These are phyloP conservation scores for Diploscapter pachys DNA, from an alignment of 1,140 invertebrate species.

Conservation along the genomic window DNA sequence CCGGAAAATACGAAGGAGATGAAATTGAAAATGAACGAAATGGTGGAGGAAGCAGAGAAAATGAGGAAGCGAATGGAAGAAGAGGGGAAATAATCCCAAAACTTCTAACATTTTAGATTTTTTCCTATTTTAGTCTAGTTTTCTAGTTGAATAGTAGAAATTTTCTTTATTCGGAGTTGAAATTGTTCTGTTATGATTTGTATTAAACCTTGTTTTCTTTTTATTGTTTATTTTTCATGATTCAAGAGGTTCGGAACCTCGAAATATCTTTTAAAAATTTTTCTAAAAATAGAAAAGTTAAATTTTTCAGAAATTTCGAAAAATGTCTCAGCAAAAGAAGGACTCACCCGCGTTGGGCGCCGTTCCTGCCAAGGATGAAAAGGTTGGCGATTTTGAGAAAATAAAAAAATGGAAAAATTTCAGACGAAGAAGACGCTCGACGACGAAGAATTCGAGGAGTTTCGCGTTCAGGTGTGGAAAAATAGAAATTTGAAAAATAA, in stretches of 20 bases:
- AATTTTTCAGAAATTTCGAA: conserved; percentile 25
- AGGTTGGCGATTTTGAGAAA: not conserved
- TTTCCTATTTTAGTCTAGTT: not conserved
- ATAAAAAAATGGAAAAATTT: too few species aligned
- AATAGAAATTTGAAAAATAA: too few species aligned
- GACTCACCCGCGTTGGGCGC: not conserved
- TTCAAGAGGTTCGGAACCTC: not conserved
- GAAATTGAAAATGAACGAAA: conserved; percentile 10
- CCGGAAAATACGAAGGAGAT: not conserved
- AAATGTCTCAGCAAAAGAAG: not conserved
- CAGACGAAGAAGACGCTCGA: conserved; percentile 72
- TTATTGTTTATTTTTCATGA: not conserved
- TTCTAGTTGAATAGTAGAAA: not conserved
- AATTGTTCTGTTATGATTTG: not conserved
- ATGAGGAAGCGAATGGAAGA: not conserved
- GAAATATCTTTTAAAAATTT: too few species aligned
- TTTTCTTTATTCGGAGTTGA: not conserved
- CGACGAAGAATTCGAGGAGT: conserved; percentile 98
- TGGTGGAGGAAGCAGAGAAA: conserved; percentile 16
- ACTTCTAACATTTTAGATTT: too few species aligned
- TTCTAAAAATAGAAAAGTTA: too few species aligned
- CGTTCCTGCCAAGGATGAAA: conserved; percentile 30
- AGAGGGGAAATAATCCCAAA: too few species aligned
- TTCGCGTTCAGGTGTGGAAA: conserved; percentile 91
- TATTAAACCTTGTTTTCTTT: not conserved